phyloP scores from a whole-genome alignment of 2,797 vertebrate genomes.

The Rousettus madagascariensis region DNA sequence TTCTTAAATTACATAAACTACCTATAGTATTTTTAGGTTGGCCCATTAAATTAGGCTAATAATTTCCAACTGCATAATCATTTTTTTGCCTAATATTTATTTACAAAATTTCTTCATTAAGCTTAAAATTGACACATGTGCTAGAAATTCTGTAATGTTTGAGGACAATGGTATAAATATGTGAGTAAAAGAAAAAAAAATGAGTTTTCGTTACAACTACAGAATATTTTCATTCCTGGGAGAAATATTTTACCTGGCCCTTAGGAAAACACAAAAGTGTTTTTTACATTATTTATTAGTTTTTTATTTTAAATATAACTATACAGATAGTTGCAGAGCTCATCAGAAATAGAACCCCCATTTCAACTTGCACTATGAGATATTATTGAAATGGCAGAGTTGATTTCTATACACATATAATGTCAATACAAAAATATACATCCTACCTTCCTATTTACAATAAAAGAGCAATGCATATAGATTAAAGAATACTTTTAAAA shows the following conservation, averaged over 20 bases:
- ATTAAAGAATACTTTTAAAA: neutral
- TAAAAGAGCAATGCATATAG: neutral
- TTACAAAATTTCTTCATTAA: neutral
- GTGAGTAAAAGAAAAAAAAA: neutral
- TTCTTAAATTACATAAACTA: neutral
- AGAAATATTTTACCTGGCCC: neutral
- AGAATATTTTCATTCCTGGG: neutral
- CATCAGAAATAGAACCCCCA: neutral
- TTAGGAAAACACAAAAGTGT: neutral
- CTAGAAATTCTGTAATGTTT: neutral
- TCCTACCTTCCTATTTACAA: neutral
- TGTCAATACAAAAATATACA: neutral
- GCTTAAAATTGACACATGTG: neutral
- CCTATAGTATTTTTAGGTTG: neutral
- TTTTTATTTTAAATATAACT: neutral
- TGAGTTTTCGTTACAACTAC: neutral
- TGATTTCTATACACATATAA: neutral
- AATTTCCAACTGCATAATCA: neutral
- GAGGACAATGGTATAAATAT: neutral
- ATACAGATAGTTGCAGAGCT: neutral
- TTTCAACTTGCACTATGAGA: neutral
- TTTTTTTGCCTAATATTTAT: neutral
- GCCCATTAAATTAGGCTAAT: neutral
- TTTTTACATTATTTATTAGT: neutral
- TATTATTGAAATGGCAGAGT: neutral